Base-by-base conservation (phyloP, 1,140 invertebrate genomes). In the Trachymyrmex septentrionalis region DNA sequence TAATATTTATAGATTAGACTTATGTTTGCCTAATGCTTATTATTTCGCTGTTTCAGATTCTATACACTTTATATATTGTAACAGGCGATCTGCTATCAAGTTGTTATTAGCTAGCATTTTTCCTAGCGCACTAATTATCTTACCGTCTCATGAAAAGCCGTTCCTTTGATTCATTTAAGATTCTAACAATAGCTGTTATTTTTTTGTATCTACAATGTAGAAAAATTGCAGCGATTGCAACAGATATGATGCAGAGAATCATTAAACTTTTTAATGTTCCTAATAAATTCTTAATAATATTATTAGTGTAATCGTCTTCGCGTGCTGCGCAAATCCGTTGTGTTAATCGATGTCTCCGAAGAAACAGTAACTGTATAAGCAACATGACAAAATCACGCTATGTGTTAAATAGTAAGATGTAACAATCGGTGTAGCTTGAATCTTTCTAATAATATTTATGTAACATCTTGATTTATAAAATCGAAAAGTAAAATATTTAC, bases 41-140 rank as follows among this genome's bases (percentile, higher is more conserved):
- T 7, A 57, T 57, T 77, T 24, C 7, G 9, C 19, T n/a, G 24
- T 67, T 80, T 80, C 30, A 48, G n/a, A 55, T 80, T 78, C 19
- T 34, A 67, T 16, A 55, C 12, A 16, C 2, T 55, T 67, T n/a
- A 80, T 80, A 53, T 38, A 9, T 34, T 38, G 27, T 61, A 76
- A 76, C 38, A 63, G 34, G 10, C 27, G 10, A 21, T 59, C 10
- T n/a, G 24, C 21, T 30, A 80, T 24, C 48, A 66, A 53, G 7
- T n/a, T 50, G n/a, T 30, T 34, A 34, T 53, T 67, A 66, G n/a
- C 6, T 6, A 27, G 55, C 12, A 80, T 24, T 38, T 80, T 80
- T 67, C 34, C 14, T 21, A n/a, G n/a, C 10, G 61, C 19, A 66
- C 27, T 44, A 67, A 80, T 80, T 80, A 80, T 80, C 77, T 80